Evolutionary conservation across 2,888 invertebrate species (phyloP), one percentile per base, ranked within the genome.

Genomic region (Rhabditoides inermis): DNA sequence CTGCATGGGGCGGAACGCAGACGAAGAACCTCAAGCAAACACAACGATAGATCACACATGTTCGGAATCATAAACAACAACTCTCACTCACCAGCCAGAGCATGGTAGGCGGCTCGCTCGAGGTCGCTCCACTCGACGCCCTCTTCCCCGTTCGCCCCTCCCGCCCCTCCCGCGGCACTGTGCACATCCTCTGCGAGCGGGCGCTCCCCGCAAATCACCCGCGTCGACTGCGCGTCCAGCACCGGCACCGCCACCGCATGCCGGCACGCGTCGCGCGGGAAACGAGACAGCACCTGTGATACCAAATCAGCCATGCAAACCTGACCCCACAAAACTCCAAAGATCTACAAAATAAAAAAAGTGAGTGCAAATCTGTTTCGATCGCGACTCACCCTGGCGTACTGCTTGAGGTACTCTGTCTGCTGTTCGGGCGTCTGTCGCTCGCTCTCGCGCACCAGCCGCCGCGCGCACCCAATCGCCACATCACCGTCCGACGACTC

Each of bases 41-140:
- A 44, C 18, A 6, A 23, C 20, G 5, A 15, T 2, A 25, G 15
- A 40, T 2, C 18, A 26, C 23, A 27, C 18, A n/a, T 15, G 26
- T 23, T 22, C 27, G 3, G 30, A 15, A 44, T n/a, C n/a, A n/a
- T n/a, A n/a, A n/a, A n/a, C n/a, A n/a, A n/a, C n/a, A n/a, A 32
- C n/a, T 12, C 22, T n/a, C 15, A n/a, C 46, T 18, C 27, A 41
- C 68, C 68, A 20, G 57, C 60, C 0, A 64, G 42, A 1, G 60
- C 53, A 30, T 67, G 55, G 49, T 60, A 70, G 2, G 65, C 68
- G 10, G 66, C 59, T 30, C 70, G 45, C 49, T 70, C 58, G 23
- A 70, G 49, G 3, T 56, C 54, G 7, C 47, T 42, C 70, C 70
- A 70, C 18, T 45, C 53, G n/a, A 45, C 39, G 15, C 53, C 56